Percentiles rank a stretch among this genome's conserved stretches.
phyloP scores from a whole-genome alignment of 2,888 invertebrate genomes.

The Ormyrus rosae region DNA sequence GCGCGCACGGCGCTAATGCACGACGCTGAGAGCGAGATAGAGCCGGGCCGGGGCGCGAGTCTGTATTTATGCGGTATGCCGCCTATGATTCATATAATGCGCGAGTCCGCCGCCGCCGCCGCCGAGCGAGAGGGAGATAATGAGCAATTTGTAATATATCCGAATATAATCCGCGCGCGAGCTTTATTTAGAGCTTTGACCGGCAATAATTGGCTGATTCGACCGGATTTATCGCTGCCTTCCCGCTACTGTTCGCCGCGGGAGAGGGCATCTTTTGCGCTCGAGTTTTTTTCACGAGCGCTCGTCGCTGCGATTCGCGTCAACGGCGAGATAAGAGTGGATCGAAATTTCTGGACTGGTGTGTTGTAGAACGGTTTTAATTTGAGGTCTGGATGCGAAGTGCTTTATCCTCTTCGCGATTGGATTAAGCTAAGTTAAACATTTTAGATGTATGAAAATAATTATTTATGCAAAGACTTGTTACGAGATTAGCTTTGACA shows the following conservation, averaged over 20 bases:
- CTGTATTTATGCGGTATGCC: conserved; percentile 68
- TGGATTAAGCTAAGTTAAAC: too few relatives aligned
- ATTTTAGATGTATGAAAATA: too few relatives aligned
- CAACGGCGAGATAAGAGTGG: too few relatives aligned
- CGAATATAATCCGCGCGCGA: conserved; percentile 56
- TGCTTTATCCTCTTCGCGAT: too few relatives aligned
- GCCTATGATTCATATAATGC: conserved; percentile 70
- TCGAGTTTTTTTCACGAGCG: too few relatives aligned
- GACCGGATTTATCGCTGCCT: conserved; percentile 53
- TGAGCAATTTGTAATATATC: conserved; percentile 73
- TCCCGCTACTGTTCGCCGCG: background rate
- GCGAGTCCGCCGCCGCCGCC: conserved; percentile 36
- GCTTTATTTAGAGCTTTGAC: conserved; percentile 53
- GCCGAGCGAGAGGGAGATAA: conserved; percentile 65
- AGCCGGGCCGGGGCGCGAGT: conserved; percentile 60
- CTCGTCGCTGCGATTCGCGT: too few relatives aligned
- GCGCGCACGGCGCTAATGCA: conserved; percentile 68
- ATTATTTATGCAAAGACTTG: too few relatives aligned
- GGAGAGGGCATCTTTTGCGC: too few relatives aligned
- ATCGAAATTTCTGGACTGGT: too few relatives aligned
- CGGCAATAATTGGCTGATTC: conserved; percentile 52
- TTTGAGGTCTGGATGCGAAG: too few relatives aligned
- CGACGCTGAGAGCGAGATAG: conserved; percentile 65
- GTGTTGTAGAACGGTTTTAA: too few relatives aligned
- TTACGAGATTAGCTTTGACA: too few relatives aligned